A percentile compares a stretch with the other conserved stretches of the same genome.
phyloP scores from a whole-genome alignment of 2,113 vertebrate genomes.

The Garra rufa region DNA sequence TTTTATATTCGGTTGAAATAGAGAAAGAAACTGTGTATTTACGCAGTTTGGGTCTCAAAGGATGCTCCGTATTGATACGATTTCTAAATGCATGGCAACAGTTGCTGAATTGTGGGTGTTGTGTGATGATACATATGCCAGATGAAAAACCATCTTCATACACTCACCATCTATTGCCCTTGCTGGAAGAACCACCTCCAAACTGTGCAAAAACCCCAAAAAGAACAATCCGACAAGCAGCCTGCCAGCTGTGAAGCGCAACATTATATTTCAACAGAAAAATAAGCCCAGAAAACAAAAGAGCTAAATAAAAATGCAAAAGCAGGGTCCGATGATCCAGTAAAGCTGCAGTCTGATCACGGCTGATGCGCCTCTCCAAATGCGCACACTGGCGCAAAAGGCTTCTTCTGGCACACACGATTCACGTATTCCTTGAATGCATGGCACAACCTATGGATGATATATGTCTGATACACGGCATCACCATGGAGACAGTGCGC shows the following conservation, averaged over 20 bases:
- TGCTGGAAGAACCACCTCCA: conserved; percentile 70
- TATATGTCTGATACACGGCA: conserved; percentile 49
- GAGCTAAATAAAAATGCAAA: conserved; percentile 56
- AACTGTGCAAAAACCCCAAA: conserved; percentile 76
- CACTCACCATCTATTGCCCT: conserved; percentile 77
- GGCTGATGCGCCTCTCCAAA: conserved; percentile 60
- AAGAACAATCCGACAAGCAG: conserved; percentile 72
- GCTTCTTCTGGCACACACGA: conserved; percentile 35
- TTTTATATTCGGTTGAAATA: neutral
- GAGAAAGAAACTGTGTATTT: neutral
- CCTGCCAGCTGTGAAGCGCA: conserved; percentile 67
- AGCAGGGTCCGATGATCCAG: conserved; percentile 68
- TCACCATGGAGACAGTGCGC: conserved; percentile 51
- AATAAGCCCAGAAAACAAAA: conserved; percentile 47
- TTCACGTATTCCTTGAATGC: conserved; percentile 69
- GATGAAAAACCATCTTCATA: neutral
- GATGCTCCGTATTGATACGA: neutral
- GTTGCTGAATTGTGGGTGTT: conserved; percentile 9
- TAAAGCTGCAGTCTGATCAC: conserved; percentile 66
- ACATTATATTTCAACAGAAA: conserved; percentile 62
- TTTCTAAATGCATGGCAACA: conserved; percentile 17
- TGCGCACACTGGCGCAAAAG: conserved; percentile 54
- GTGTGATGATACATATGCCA: neutral
- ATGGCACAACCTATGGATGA: conserved; percentile 68
- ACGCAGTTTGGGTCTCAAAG: neutral